A percentile compares a stretch with the other conserved stretches of the same genome.
These are phyloP conservation scores for Ochotona princeps DNA, from an alignment of 2,113 vertebrate genomes.

Conservation along the genomic window DNA sequence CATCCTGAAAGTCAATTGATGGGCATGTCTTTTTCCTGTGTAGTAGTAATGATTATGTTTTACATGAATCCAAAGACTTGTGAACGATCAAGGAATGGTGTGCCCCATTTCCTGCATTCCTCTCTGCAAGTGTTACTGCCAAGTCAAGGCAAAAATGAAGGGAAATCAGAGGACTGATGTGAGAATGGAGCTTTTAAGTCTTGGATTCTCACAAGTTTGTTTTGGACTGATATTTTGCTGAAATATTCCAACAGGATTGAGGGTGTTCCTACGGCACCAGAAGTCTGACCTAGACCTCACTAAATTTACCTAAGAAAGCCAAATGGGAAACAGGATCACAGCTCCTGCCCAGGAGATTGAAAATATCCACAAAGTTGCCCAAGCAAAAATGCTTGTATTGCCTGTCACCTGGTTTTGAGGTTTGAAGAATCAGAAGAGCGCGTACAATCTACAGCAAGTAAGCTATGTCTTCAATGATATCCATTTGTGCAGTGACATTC, in stretches of 20 bases:
- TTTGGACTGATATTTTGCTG: background rate
- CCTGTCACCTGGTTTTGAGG: background rate
- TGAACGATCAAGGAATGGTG: too few species aligned
- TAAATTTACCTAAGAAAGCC: background rate
- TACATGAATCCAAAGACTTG: background rate
- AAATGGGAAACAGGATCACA: background rate
- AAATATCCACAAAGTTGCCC: background rate
- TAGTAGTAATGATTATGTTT: background rate
- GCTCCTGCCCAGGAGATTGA: rapidly evolving
- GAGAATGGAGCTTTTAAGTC: background rate
- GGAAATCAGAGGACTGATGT: background rate
- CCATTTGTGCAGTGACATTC: conserved; percentile 25
- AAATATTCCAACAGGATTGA: background rate
- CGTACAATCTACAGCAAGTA: conserved; percentile 21
- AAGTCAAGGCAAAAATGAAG: background rate
- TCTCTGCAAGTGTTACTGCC: background rate
- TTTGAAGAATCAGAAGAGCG: background rate
- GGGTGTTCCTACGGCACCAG: background rate
- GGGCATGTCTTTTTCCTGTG: background rate
- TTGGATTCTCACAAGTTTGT: background rate
- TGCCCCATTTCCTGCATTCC: background rate
- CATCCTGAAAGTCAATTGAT: background rate
- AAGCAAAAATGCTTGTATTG: background rate
- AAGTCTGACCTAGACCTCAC: background rate
- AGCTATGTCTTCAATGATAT: background rate